A percentile compares a stretch with the other conserved stretches of the same genome.
These are phyloP conservation scores for Drosophila atripex DNA, from an alignment of 2,888 invertebrate species.

Conservation along the genomic window DNA sequence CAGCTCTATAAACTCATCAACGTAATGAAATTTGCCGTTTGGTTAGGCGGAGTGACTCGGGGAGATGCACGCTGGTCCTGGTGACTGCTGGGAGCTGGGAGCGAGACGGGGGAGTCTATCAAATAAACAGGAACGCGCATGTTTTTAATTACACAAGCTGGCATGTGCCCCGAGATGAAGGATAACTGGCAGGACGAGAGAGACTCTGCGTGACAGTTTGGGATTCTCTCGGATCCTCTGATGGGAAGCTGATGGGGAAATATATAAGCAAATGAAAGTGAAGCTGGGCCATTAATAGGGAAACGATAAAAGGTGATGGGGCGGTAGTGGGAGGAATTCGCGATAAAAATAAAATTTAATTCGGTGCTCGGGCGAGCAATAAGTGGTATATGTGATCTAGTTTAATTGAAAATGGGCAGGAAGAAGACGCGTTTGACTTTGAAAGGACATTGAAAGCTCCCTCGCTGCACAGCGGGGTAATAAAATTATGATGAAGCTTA, in stretches of 20 bases:
- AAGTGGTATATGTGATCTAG: slow-evolving; percentile 31
- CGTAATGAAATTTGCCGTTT: slow-evolving; percentile 61
- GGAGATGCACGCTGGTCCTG: not conserved
- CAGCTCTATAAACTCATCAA: slow-evolving; percentile 74
- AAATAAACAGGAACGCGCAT: slow-evolving; percentile 56
- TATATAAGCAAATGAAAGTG: slow-evolving; percentile 34
- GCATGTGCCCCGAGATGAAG: slow-evolving; percentile 19
- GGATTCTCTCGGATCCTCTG: slow-evolving; percentile 55
- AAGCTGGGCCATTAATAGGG: slow-evolving; percentile 28
- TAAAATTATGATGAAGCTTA: slow-evolving; percentile 52
- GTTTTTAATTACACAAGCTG: slow-evolving; percentile 63
- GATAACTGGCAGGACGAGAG: slow-evolving; percentile 10
- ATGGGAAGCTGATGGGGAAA: slow-evolving; percentile 22
- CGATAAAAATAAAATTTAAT: slow-evolving; percentile 71
- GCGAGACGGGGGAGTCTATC: slow-evolving; percentile 52
- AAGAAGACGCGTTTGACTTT: slow-evolving; percentile 55
- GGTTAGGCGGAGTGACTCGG: slow-evolving; percentile 42
- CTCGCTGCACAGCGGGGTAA: slow-evolving; percentile 44
- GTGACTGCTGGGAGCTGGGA: not conserved
- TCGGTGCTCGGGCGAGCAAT: slow-evolving; percentile 46
- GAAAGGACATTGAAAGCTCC: slow-evolving; percentile 69
- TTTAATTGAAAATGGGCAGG: slow-evolving; percentile 43
- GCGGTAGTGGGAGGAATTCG: slow-evolving; percentile 3
- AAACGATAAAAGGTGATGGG: slow-evolving; percentile 1
- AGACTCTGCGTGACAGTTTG: slow-evolving; percentile 63